These are phyloP conservation scores for Tupiocoris notatus DNA, from an alignment of 2,888 invertebrate genomes.

Conservation along the genomic window DNA sequence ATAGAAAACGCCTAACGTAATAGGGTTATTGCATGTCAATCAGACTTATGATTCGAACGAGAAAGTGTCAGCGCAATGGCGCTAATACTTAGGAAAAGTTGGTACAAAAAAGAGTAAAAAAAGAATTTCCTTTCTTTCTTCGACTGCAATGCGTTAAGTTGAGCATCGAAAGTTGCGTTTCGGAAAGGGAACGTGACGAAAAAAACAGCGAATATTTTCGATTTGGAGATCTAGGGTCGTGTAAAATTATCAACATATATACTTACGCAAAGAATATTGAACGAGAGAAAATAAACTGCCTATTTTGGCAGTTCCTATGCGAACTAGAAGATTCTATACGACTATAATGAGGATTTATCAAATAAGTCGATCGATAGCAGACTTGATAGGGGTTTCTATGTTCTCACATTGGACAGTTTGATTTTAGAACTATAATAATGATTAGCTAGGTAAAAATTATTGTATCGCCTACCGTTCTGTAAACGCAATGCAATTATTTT, in stretches of 20 bases:
- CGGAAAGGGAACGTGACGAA: neutral
- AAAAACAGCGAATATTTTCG: no score
- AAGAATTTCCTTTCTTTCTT: no score
- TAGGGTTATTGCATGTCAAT: conserved; percentile 36
- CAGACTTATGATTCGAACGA: conserved; percentile 24
- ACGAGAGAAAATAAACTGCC: no score
- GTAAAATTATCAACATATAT: no score
- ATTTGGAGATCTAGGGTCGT: no score
- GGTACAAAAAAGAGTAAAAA: conserved; percentile 4
- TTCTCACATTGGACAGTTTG: neutral
- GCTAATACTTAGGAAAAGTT: neutral
- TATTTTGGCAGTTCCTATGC: no score
- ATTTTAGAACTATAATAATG: no score
- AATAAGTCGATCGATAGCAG: neutral
- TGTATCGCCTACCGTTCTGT: neutral
- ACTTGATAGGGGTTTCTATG: neutral
- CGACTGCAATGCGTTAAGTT: conserved; percentile 1
- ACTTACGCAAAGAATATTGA: no score
- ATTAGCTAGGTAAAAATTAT: no score
- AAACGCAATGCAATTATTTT: neutral
- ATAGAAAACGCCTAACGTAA: conserved; percentile 26
- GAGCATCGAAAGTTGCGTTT: conserved; percentile 26
- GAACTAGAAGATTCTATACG: no score
- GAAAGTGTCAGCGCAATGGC: neutral
- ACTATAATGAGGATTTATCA: neutral